phyloP scores from a whole-genome alignment of 2,797 vertebrate species.

The Coregonus suidteri region DNA sequence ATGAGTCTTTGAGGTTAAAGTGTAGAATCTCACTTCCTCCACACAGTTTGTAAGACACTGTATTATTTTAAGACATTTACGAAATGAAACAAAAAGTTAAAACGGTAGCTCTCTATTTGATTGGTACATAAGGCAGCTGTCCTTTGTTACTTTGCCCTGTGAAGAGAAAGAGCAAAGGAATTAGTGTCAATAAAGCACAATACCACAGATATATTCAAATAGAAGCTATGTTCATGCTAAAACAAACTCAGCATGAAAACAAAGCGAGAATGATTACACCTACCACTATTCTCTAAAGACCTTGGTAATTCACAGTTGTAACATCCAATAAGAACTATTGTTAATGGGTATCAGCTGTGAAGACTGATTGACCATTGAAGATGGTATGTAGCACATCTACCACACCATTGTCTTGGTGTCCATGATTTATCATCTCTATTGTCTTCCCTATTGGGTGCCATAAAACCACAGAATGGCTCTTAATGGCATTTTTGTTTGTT shows the following conservation, averaged over 20 bases:
- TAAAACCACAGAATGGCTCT: conserved; percentile 71
- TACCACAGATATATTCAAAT: conserved; percentile 2
- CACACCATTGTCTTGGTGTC: conserved; percentile 54
- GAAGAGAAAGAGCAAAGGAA: neutral
- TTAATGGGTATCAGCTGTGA: conserved; percentile 67
- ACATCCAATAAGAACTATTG: conserved; percentile 59
- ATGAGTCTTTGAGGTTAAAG: conserved; percentile 50
- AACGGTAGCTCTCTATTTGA: conserved; percentile 69
- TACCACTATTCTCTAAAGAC: neutral
- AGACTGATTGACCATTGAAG: conserved; percentile 72
- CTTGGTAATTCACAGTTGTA: neutral
- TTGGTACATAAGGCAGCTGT: conserved; percentile 76
- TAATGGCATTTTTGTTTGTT: conserved; percentile 72
- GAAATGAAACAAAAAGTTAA: conserved; percentile 69
- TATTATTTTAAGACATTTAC: conserved; percentile 63
- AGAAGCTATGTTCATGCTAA: too few species aligned
- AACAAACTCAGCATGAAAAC: neutral
- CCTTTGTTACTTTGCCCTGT: conserved; percentile 90
- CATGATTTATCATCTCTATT: conserved; percentile 71
- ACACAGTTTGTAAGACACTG: conserved; percentile 61
- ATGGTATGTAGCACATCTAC: conserved; percentile 44
- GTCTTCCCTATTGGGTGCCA: conserved; percentile 62
- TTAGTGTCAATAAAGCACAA: neutral
- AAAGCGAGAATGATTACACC: neutral
- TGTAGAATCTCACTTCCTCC: conserved; percentile 48